Evolutionary conservation across 2,113 vertebrate genomes (phyloP).

Genomic region (Clarias magur): DNA sequence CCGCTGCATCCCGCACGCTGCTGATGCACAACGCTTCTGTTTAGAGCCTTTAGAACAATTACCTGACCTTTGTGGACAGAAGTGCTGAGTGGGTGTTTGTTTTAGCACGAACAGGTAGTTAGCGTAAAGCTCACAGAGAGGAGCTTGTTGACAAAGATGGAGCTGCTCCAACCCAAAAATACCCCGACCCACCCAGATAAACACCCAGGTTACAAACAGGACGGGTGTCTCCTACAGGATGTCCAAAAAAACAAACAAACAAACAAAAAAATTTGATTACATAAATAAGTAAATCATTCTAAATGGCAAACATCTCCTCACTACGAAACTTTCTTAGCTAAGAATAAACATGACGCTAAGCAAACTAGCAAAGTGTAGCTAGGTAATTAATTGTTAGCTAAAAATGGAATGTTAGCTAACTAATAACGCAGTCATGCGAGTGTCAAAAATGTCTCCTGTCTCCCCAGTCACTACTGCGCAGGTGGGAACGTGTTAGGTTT

Average conservation of each 20-base stretch:
- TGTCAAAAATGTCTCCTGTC: too few species aligned
- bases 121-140: not conserved
- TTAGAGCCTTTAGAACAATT: not conserved
- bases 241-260: not conserved
- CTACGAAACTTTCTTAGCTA: not conserved
- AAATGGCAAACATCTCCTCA: not conserved
- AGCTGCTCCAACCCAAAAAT: not conserved
- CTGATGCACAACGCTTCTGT: slow-evolving; percentile 5
- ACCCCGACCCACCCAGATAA: not conserved
- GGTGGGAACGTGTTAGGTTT: too few species aligned
- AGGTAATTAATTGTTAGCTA: not conserved
- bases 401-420: not conserved
- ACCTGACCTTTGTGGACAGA: not conserved
- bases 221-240: not conserved
- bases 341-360: not conserved
- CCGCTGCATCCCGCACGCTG: not conserved
- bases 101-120: not conserved
- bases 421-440: not conserved
- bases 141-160: not conserved
- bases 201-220: too few species aligned
- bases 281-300: too few species aligned
- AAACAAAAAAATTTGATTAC: not conserved
- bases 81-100: not conserved
- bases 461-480: too few species aligned
- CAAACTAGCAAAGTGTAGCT: not conserved